Percentiles rank a stretch among this genome's conserved stretches.
Evolutionary conservation across 2,888 invertebrate species (phyloP).

Genomic region (Xestobium rufovillosum): DNA sequence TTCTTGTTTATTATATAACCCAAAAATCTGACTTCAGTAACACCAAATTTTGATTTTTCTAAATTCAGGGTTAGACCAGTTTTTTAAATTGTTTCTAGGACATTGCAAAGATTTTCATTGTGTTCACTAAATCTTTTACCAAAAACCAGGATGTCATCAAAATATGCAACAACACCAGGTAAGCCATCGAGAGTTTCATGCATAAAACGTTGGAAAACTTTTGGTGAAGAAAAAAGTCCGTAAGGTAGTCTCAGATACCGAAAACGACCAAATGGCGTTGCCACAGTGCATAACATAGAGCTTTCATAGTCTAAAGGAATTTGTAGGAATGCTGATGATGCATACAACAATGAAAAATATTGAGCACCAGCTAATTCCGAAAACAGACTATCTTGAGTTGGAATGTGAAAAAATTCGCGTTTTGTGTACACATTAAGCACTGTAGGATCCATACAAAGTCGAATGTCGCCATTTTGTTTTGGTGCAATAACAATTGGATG

Average conservation of each 20-base stretch:
- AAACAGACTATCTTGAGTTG: constrained; percentile 13
- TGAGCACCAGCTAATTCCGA: constrained; percentile 7
- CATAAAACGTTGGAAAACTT: constrained; percentile 12
- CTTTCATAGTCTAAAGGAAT: constrained; percentile 17
- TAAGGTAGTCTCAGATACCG: constrained; percentile 17
- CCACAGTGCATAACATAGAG: constrained; percentile 8
- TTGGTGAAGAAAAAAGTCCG: constrained; percentile 13
- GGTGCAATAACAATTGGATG: constrained; percentile 14
- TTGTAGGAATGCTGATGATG: constrained; percentile 18
- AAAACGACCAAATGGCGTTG: constrained; percentile 12
- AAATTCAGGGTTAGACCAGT: constrained; percentile 12
- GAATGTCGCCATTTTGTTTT: constrained; percentile 16
- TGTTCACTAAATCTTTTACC: constrained; percentile 9
- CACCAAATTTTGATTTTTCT: constrained; percentile 10
- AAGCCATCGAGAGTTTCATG: constrained; percentile 13
- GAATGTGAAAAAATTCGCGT: constrained; percentile 13
- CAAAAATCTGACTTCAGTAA: constrained; percentile 8
- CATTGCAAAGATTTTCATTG: constrained; percentile 5
- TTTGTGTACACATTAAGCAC: constrained; percentile 11
- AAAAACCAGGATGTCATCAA: constrained; percentile 16
- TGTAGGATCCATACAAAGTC: constrained; percentile 19
- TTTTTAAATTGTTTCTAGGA: constrained; percentile 2
- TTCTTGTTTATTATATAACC: no score
- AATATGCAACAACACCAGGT: constrained; percentile 11
- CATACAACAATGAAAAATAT: constrained; percentile 13